Percentiles rank a stretch among this genome's conserved stretches.
phyloP scores from a whole-genome alignment of 2,888 invertebrate species.

The Noctua comes region DNA sequence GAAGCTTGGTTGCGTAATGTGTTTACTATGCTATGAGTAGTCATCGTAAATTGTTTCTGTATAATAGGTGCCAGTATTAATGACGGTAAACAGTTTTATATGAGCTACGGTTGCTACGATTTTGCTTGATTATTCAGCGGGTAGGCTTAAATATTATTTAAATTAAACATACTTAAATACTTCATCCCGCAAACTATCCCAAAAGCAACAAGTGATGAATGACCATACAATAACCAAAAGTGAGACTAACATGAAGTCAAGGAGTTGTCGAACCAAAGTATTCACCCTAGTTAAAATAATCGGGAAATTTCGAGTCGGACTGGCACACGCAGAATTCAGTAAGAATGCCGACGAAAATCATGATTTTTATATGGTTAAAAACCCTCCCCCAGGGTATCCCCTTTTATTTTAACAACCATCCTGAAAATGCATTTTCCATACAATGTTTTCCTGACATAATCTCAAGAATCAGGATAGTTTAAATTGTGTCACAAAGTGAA shows the following conservation, averaged over 20 bases:
- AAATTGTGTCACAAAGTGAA: too few relatives aligned
- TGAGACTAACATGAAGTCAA: neutral
- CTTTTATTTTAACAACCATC: neutral
- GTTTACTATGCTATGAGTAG: slow-evolving; percentile 55
- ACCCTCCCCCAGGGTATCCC: too few relatives aligned
- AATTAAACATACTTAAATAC: neutral
- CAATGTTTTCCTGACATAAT: too few relatives aligned
- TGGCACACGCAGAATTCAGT: neutral
- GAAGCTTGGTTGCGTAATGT: slow-evolving; percentile 47
- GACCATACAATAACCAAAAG: neutral
- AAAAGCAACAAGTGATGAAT: neutral
- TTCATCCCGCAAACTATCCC: neutral
- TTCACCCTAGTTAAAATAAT: neutral
- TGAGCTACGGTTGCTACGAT: slow-evolving; percentile 7
- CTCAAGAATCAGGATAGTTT: too few relatives aligned
- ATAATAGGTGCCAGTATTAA: slow-evolving; percentile 42
- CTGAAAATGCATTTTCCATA: too few relatives aligned
- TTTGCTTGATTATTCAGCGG: slow-evolving; percentile 17
- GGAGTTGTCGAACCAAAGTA: neutral
- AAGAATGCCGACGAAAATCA: neutral
- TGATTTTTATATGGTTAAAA: neutral
- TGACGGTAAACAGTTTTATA: slow-evolving; percentile 42
- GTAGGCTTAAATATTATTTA: neutral
- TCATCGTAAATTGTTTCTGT: slow-evolving; percentile 48
- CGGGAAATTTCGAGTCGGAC: neutral